A percentile compares a stretch with the other conserved stretches of the same genome.
Evolutionary conservation across 1,140 invertebrate species (phyloP).

Genomic region (Teleopsis dalmanni): DNA sequence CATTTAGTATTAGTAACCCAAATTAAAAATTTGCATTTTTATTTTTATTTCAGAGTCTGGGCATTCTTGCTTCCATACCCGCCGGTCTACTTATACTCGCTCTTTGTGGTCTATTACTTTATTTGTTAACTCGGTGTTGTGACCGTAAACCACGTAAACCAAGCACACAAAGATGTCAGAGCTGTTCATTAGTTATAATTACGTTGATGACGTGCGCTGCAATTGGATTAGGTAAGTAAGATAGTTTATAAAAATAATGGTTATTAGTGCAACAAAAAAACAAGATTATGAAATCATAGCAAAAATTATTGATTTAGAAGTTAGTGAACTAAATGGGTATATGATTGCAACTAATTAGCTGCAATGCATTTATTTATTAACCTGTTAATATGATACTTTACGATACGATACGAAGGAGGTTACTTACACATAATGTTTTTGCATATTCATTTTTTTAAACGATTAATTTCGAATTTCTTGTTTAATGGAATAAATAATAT

Average conservation of each 20-base stretch:
- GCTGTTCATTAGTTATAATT: slow-evolving; percentile 69
- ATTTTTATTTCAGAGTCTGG: slow-evolving; percentile 62
- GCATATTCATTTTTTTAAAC: too few species aligned
- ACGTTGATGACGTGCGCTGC: slow-evolving; percentile 75
- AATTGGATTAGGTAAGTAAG: slow-evolving; percentile 51
- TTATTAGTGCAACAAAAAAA: too few species aligned
- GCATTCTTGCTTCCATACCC: slow-evolving; percentile 83
- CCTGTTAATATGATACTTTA: too few species aligned
- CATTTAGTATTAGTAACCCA: not conserved
- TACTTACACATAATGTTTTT: too few species aligned
- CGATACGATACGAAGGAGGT: too few species aligned
- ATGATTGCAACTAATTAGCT: too few species aligned
- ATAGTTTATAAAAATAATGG: not conserved
- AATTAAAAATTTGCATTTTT: not conserved
- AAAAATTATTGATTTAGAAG: too few species aligned
- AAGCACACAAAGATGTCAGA: slow-evolving; percentile 65
- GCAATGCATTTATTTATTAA: too few species aligned
- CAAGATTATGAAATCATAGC: too few species aligned
- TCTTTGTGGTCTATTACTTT: slow-evolving; percentile 76
- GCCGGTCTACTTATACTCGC: slow-evolving; percentile 84
- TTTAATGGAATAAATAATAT: too few species aligned
- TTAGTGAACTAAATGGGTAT: too few species aligned
- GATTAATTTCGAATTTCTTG: too few species aligned
- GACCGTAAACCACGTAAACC: slow-evolving; percentile 76
- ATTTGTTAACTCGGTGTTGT: slow-evolving; percentile 87